Base-by-base conservation (phyloP, 2,888 invertebrate species). In the Tenthredo mesomela region DNA sequence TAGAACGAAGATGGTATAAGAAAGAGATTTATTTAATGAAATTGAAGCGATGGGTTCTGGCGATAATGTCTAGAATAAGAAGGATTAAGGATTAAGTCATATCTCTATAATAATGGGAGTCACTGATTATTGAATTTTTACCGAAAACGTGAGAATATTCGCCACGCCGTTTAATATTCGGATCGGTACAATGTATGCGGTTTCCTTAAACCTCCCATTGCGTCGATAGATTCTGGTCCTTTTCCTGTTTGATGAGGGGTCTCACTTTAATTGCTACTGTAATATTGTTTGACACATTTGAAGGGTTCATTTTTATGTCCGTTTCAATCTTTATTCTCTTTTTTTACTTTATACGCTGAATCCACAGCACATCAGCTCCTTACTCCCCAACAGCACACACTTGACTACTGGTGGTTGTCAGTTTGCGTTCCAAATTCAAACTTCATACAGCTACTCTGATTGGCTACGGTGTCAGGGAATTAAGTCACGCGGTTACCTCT, bases 211-310 rank as follows among this genome's bases (percentile, higher is more conserved):
- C 94, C 65, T 93, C 93, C 97, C 97, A 97, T 90, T 95, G 95
- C 86, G 94, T 93, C 9, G 93, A 91, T 82, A 94, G 93, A 88
- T 95, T 94, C 9, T 95, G 94, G 65, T 95, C 95, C 77, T 94
- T 93, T 93, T 97, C 97, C 78, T 95, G 95, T 89, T 94, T 92
- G 88, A 96, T 95, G 12, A 96, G 91, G 33, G 96, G 96, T 73
- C 97, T 95, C 87, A 96, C 95, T 94, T 96, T 96, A 86, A 97
- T 96, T 85, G 96, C 96, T 84, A 97, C 97, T 94, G 96, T 96
- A 82, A 97, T 96, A 91, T 95, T 96, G 91, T 95, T 95, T 90
- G 95, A 95, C 95, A 95, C 95, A 65, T 87, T 89, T 82, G 0
- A 0, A 29, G 61, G 10, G 21, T 54, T 25, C n/a, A 61, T 80